Evolutionary conservation across 2,113 vertebrate species (phyloP).

Genomic region (Panthera uncia): DNA sequence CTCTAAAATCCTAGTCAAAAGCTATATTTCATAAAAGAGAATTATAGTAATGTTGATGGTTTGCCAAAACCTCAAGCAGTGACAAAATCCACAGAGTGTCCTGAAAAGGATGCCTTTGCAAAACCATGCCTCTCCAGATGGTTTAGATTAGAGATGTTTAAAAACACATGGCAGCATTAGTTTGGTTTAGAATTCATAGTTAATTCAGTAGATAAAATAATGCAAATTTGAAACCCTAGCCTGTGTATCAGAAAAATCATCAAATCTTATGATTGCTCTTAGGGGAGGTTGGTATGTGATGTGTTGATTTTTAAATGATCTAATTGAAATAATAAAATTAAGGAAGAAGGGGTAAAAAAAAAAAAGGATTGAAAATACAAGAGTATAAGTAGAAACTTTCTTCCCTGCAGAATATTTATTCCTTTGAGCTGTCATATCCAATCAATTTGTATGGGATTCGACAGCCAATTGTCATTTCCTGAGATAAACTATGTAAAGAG

Average conservation of each 20-base stretch:
- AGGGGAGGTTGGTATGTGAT: slow-evolving; percentile 67
- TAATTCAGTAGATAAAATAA: slow-evolving; percentile 83
- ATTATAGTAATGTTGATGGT: slow-evolving; percentile 89
- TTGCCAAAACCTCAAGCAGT: slow-evolving; percentile 93
- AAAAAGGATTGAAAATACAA: slow-evolving; percentile 58
- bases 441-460: slow-evolving; percentile 72
- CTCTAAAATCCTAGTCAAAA: slow-evolving; percentile 79
- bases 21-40: slow-evolving; percentile 89
- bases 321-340: slow-evolving; percentile 78
- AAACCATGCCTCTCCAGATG: slow-evolving; percentile 91
- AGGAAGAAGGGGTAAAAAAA: slow-evolving; percentile 53
- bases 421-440: slow-evolving; percentile 74
- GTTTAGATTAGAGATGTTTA: slow-evolving; percentile 92
- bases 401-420: slow-evolving; percentile 62
- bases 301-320: slow-evolving; percentile 76
- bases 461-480: slow-evolving; percentile 81
- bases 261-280: slow-evolving; percentile 78
- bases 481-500: slow-evolving; percentile 62
- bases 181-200: slow-evolving; percentile 80
- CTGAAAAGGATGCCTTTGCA: slow-evolving; percentile 91
- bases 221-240: slow-evolving; percentile 79
- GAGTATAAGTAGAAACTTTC: slow-evolving; percentile 55
- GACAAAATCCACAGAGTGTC: slow-evolving; percentile 95
- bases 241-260: slow-evolving; percentile 67
- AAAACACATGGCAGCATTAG: slow-evolving; percentile 91